Evolutionary conservation across 1,140 invertebrate genomes (phyloP).

Genomic region (Mycetomoellerius zeteki): DNA sequence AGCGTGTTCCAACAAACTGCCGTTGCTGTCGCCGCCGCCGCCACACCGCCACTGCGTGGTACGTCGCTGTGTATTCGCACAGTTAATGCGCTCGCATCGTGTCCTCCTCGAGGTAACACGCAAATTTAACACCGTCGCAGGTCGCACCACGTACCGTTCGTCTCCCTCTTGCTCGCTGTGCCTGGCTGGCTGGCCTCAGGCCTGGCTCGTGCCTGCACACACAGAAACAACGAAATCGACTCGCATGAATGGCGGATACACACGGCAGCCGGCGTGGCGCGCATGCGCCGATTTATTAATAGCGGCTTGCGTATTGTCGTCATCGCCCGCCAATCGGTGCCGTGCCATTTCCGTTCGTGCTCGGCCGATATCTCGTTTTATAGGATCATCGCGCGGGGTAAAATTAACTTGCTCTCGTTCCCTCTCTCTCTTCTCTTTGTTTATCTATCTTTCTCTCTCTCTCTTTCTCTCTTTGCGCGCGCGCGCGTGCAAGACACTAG

Average conservation of each 20-base stretch:
- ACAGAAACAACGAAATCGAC: slow-evolving; percentile 83
- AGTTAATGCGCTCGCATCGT: slow-evolving; percentile 80
- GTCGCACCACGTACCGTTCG: slow-evolving; percentile 80
- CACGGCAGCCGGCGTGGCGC: slow-evolving; percentile 68
- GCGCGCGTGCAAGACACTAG: slow-evolving; percentile 62
- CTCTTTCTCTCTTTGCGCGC: neutral
- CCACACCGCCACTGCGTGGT: neutral
- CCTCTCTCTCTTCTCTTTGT: neutral
- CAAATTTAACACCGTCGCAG: slow-evolving; percentile 80
- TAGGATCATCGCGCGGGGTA: slow-evolving; percentile 54
- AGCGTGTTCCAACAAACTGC: slow-evolving; percentile 23
- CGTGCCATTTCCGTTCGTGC: slow-evolving; percentile 67
- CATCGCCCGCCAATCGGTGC: slow-evolving; percentile 77
- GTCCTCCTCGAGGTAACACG: slow-evolving; percentile 74
- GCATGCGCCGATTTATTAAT: slow-evolving; percentile 84
- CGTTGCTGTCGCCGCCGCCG: neutral
- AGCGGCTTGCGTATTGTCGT: slow-evolving; percentile 78
- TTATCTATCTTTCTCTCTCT: neutral
- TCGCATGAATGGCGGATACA: slow-evolving; percentile 85
- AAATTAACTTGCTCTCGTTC: slow-evolving; percentile 67
- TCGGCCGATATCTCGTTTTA: slow-evolving; percentile 59
- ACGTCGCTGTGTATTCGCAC: slow-evolving; percentile 55
- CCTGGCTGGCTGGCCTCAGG: neutral
- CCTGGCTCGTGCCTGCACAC: slow-evolving; percentile 76
- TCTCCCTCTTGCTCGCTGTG: slow-evolving; percentile 18